Evolutionary conservation across 2,113 vertebrate species (phyloP).

Genomic region (Nibea albiflora): DNA sequence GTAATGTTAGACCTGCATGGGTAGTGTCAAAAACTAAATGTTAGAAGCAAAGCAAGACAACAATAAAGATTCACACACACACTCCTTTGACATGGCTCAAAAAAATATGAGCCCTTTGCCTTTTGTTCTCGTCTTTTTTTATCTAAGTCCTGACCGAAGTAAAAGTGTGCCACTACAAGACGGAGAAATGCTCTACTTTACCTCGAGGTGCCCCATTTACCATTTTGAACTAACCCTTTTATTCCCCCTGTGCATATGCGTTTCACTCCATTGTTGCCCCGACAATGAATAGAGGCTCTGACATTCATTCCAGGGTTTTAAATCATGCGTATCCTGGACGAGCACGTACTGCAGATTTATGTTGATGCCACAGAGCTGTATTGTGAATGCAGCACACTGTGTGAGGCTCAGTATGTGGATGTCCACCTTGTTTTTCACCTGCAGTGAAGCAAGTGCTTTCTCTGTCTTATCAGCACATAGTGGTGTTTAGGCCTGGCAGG

Average conservation of each 20-base stretch:
- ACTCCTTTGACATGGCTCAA: not conserved
- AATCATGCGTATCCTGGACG: slow-evolving; percentile 58
- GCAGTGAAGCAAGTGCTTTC: slow-evolving; percentile 50
- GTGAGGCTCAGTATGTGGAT: slow-evolving; percentile 42
- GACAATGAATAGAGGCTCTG: slow-evolving; percentile 50
- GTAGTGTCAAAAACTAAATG: slow-evolving; percentile 3
- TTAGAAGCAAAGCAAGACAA: slow-evolving; percentile 11
- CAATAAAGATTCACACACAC: not conserved
- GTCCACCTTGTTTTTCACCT: slow-evolving; percentile 65
- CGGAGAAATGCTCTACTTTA: slow-evolving; percentile 45
- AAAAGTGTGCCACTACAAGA: slow-evolving; percentile 45
- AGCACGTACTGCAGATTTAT: slow-evolving; percentile 60
- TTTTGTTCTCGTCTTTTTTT: slow-evolving; percentile 33
- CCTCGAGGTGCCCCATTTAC: slow-evolving; percentile 60
- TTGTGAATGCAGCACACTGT: slow-evolving; percentile 55
- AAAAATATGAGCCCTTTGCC: slow-evolving; percentile 13
- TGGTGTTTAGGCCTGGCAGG: slow-evolving; percentile 53
- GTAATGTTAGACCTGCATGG: slow-evolving; percentile 5
- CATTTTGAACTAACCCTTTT: slow-evolving; percentile 42
- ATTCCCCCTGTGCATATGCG: slow-evolving; percentile 32
- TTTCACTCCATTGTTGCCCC: slow-evolving; percentile 53
- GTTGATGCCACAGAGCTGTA: slow-evolving; percentile 50
- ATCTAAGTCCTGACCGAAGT: slow-evolving; percentile 14
- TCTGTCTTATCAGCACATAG: slow-evolving; percentile 67
- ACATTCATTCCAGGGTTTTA: slow-evolving; percentile 48